Percentiles rank a stretch among this genome's conserved stretches.
Conservation (phyloP, 2,113 vertebrate species). For the Mirza zaza region DNA sequence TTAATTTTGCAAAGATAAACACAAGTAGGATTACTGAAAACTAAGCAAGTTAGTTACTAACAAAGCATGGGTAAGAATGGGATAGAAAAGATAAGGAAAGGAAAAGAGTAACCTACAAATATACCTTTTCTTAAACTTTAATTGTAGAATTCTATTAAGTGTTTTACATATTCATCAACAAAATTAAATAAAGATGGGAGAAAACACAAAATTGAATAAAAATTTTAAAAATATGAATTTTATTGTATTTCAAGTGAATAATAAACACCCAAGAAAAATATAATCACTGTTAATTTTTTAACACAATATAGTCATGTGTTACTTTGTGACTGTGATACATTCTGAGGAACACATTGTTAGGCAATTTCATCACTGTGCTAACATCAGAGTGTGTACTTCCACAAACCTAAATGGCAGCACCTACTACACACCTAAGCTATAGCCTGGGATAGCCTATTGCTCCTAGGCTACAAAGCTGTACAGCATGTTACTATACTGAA, state of each 20-base stretch:
- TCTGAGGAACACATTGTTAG: background rate
- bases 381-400: background rate
- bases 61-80: background rate
- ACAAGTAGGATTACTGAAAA: background rate
- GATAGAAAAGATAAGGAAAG: background rate
- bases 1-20: background rate
- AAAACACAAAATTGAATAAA: background rate
- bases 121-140: background rate
- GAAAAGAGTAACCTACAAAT: background rate
- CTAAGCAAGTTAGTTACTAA: conserved; percentile 1
- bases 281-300: background rate
- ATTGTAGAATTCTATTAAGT: background rate
- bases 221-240: background rate
- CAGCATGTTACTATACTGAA: background rate
- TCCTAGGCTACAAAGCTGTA: background rate
- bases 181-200: background rate
- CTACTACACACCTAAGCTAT: background rate
- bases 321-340: background rate
- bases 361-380: background rate
- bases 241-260: background rate
- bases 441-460: background rate
- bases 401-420: background rate
- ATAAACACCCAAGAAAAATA: background rate
- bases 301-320: background rate
- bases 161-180: conserved; percentile 28